phyloP scores from a whole-genome alignment of 1,140 invertebrate genomes.

The Penaeus japonicus region DNA sequence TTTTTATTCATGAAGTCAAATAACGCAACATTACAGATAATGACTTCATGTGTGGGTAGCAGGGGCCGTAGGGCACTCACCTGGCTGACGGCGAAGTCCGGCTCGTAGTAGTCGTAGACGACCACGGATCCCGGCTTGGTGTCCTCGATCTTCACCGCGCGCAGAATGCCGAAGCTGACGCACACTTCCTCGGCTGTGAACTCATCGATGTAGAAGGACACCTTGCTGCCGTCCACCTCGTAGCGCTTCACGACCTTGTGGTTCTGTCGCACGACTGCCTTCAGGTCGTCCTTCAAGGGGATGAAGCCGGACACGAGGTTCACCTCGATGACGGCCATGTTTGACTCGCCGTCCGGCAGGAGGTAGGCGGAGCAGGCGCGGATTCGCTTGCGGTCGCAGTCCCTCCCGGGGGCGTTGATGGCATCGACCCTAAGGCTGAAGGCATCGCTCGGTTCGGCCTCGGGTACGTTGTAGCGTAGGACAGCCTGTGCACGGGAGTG shows the following conservation, averaged over 20 bases:
- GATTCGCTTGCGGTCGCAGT: not conserved
- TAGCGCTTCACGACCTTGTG: conserved; percentile 62
- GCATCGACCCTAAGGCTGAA: not conserved
- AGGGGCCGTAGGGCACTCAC: not conserved
- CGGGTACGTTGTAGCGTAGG: not conserved
- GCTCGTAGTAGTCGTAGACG: conserved; percentile 76
- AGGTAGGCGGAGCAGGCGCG: not conserved
- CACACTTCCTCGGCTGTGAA: conserved; percentile 62
- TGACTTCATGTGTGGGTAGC: too few relatives aligned
- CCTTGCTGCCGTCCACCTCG: conserved; percentile 62
- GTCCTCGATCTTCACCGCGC: conserved; percentile 64
- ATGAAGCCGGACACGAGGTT: conserved; percentile 40
- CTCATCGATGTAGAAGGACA: conserved; percentile 66
- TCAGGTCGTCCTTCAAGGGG: conserved; percentile 9
- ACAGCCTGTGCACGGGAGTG: not conserved
- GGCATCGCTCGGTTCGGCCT: not conserved
- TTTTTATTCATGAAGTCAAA: too few relatives aligned
- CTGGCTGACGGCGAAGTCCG: not conserved
- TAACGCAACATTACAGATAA: too few relatives aligned
- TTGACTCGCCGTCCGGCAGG: conserved; percentile 14
- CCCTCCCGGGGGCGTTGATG: not conserved
- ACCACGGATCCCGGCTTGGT: conserved; percentile 72
- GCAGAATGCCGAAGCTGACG: conserved; percentile 65
- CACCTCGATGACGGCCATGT: conserved; percentile 48
- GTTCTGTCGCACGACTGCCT: not conserved